Base-by-base conservation (phyloP, 1,140 invertebrate species). In the Microplitis demolitor region DNA sequence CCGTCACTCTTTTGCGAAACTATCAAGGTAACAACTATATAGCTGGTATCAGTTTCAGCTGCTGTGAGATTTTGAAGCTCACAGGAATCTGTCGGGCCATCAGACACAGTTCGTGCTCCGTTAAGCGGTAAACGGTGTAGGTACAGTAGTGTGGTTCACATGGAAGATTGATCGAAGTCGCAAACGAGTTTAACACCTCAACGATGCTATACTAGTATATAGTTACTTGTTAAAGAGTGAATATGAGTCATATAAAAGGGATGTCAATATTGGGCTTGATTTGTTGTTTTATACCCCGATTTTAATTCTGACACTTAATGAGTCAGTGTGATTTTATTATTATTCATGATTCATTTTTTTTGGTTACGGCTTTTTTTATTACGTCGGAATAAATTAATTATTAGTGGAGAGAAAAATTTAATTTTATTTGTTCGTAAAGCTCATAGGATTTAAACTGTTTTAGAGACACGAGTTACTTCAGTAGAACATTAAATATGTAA, bases 91-190 rank as follows among this genome's bases (percentile, higher is more conserved):
- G 54, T 56, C 53, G 31, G 37, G 37, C 64, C 56, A 67, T 61
- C 66, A 71, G 58, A 68, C 35, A 61, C 16, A 31, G 68, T 70
- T 74, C 73, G 64, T 74, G 73, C 73, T 74, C 73, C 73, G 73
- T 74, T 74, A 74, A 71, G 73, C 68, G 68, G 68, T 74, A 74
- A 74, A 74, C 68, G 73, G 62, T 45, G 39, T 71, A 71, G 62
- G 62, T 71, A 74, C 66, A 51, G 66, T 45, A 45, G 39, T 71
- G 69, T 56, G 58, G 69, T 68, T 71, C 69, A 69, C 66, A 71
- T 74, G 16, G 64, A 74, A 71, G 69, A 74, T 74, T 71, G 69
- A 74, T 74, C 69, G 68, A 63, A 62, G 53, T 66, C 53, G 39
- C 53, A 56, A 67, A 63, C 64, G 39, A 67, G 71, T 72, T 72